Evolutionary conservation across 53 echinoderm and acorn worm species (phyloP).

Genomic region (Paelopatides confundens): DNA sequence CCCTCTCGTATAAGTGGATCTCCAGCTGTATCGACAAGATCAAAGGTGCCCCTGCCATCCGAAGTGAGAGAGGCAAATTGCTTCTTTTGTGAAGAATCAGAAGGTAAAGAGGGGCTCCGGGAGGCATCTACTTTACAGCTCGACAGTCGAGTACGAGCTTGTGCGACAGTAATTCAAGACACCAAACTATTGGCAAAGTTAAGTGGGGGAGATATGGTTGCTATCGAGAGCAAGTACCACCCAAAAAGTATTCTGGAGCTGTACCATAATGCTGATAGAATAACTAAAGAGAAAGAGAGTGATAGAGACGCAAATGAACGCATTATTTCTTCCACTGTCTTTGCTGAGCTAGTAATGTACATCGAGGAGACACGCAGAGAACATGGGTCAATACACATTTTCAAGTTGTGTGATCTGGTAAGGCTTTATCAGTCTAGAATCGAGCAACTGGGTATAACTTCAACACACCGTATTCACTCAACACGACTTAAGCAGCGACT

Average conservation of each 20-base stretch:
- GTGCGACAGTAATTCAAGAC: slow-evolving; percentile 21
- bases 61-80: too few species aligned
- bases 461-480: not conserved
- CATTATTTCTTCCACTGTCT: too few species aligned
- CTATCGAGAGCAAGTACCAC: slow-evolving; percentile 51
- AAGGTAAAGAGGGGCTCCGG: too few species aligned
- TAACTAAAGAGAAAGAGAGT: not conserved
- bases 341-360: slow-evolving; percentile 57
- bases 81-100: too few species aligned
- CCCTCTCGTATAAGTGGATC: too few species aligned
- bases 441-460: slow-evolving; percentile 33
- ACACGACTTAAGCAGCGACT: slow-evolving; percentile 39
- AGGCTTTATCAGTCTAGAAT: not conserved
- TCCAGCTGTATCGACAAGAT: too few species aligned
- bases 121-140: too few species aligned
- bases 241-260: not conserved
- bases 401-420: slow-evolving; percentile 37
- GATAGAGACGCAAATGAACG: too few species aligned
- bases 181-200: slow-evolving; percentile 32
- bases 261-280: slow-evolving; percentile 22
- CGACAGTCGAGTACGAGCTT: too few species aligned
- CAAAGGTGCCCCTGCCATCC: too few species aligned
- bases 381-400: slow-evolving; percentile 43
- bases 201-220: slow-evolving; percentile 51
- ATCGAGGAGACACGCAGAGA: slow-evolving; percentile 54